Evolutionary conservation across 2,113 vertebrate species (phyloP), one percentile per base, ranked within the genome.

Genomic region (Plectropomus leopardus): DNA sequence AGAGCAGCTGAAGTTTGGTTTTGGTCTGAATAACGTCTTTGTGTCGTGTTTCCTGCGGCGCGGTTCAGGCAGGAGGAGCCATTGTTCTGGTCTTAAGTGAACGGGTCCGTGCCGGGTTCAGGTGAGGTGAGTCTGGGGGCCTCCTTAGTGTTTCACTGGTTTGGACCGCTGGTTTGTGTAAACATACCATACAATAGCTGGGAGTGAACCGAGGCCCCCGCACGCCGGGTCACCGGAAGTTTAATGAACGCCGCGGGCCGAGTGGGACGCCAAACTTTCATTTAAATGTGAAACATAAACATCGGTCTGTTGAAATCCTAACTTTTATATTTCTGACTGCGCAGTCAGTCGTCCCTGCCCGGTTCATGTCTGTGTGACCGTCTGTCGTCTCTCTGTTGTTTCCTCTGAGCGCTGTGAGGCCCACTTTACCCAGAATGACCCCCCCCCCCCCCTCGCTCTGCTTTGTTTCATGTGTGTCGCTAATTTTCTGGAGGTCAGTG

Each of bases 401-500:
- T 64, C 21, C 58, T 60, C 34, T 84, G 60, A 84, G 81, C 70
- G 57, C 60, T 51, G 66, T 51, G 78, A 74, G 74, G 78, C 73
- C 73, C 84, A 57, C 48, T 58, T 68, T 55, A 81, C 78, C 72
- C 73, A 58, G 57, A 32, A 19, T 78, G 55, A 73, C 73, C 63
- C 74, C 16, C 10, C 45, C 23, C 51, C 23, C 15, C n/a, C 28
- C 66, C 15, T 47, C 48, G 30, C 19, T 51, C 28, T 58, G 30
- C 11, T 80, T 67, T 68, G 45, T 60, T 67, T 54, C 34, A 26
- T 51, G 17, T 65, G 28, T 32, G 28, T 32, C 26, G 14, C 51
- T 80, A 44, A 1, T 15, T 66, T 61, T 67, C 28, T 73, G 48
- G 72, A 82, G 79, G 72, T 75, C 71, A 55, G 57, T 48, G 54